These are phyloP conservation scores for Isurus oxyrinchus DNA, from an alignment of 2,113 vertebrate genomes.

Conservation along the genomic window DNA sequence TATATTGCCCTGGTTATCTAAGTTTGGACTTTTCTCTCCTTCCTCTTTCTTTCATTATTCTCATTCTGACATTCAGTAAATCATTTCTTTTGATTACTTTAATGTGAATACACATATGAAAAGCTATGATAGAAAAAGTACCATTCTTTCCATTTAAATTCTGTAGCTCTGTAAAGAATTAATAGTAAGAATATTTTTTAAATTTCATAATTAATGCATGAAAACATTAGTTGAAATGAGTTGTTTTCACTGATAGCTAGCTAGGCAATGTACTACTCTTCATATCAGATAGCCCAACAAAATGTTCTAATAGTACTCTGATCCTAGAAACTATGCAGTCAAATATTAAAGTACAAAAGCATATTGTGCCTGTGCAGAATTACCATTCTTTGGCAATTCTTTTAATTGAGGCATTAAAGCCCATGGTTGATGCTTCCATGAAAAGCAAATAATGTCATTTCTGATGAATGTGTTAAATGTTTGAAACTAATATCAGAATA, in stretches of 20 bases:
- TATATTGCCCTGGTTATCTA: no score
- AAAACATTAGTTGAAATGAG: not conserved
- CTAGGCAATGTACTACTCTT: not conserved
- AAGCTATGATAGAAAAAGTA: not conserved
- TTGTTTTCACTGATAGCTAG: not conserved
- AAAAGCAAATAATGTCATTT: not conserved
- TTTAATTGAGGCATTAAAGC: not conserved
- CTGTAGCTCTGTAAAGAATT: not conserved
- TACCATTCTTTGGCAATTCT: not conserved
- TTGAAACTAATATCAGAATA: not conserved
- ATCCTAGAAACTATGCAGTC: not conserved
- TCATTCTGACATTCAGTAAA: not conserved
- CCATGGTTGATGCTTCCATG: not conserved
- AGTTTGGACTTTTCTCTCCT: not conserved
- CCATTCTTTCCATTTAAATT: constrained; percentile 1
- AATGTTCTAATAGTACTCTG: not conserved
- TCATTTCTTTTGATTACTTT: not conserved
- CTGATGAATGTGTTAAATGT: not conserved
- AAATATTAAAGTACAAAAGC: not conserved
- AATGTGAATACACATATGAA: not conserved
- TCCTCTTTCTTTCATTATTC: not conserved
- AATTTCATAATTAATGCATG: not conserved
- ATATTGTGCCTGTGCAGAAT: not conserved
- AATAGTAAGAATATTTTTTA: not conserved
- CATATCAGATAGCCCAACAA: not conserved